Percentiles rank a stretch among this genome's conserved stretches.
These are phyloP conservation scores for Illadopsis cleaveri DNA, from an alignment of 2,113 vertebrate species.

Conservation along the genomic window DNA sequence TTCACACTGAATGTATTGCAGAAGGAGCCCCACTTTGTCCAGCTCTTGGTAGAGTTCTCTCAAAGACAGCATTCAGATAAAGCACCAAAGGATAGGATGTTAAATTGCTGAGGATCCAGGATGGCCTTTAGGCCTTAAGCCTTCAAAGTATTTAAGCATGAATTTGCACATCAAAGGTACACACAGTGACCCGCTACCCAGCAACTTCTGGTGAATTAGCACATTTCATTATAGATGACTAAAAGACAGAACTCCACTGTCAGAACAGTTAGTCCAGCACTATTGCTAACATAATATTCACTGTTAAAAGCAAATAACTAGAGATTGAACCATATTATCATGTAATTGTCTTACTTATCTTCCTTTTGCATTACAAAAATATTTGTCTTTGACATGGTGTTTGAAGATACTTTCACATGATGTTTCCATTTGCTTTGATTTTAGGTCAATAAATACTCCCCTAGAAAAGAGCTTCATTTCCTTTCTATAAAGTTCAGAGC, in stretches of 20 bases:
- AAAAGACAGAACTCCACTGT: neutral
- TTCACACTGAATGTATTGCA: neutral
- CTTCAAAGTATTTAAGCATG: conserved; percentile 3
- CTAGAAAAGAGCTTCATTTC: neutral
- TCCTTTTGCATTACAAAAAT: neutral
- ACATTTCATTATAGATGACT: neutral
- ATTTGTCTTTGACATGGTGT: neutral
- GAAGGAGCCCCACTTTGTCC: neutral
- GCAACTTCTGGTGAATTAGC: neutral
- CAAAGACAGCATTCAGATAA: neutral
- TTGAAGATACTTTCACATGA: neutral
- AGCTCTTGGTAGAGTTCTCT: neutral
- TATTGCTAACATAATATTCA: neutral
- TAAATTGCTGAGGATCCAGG: neutral
- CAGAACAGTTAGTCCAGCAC: neutral
- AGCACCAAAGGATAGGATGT: neutral
- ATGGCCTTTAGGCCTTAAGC: neutral
- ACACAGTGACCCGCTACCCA: neutral
- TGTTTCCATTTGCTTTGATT: conserved; percentile 19
- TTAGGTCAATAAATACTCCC: neutral
- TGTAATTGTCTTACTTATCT: neutral
- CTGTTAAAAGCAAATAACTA: neutral
- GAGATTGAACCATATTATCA: neutral
- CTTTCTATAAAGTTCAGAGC: neutral
- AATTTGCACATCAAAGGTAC: conserved; percentile 39